These are phyloP conservation scores for Conus canariensis DNA, from an alignment of 2,888 invertebrate species.

Conservation along the genomic window DNA sequence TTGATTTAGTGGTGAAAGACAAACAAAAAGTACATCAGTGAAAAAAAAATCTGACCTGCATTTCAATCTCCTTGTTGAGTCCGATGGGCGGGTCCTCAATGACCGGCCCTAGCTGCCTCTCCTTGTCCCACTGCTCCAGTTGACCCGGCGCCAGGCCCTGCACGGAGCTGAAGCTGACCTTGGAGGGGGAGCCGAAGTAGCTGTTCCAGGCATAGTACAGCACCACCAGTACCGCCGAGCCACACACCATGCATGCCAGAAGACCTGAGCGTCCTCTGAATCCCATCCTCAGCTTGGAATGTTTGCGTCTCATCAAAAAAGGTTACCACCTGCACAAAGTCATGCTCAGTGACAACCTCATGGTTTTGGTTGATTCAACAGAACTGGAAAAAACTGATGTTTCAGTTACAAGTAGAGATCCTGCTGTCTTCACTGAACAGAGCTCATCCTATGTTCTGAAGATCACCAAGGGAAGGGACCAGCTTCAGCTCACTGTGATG, in stretches of 20 bases:
- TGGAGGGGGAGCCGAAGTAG: not conserved
- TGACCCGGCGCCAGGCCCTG: not conserved
- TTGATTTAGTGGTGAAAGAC: too few species aligned
- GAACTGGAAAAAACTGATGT: too few species aligned
- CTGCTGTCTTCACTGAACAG: too few species aligned
- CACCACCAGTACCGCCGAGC: not conserved
- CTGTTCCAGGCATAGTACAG: slow-evolving; percentile 39
- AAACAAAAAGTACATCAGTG: too few species aligned
- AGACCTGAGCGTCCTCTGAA: slow-evolving; percentile 33
- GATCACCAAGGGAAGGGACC: not conserved
- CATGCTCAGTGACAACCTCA: not conserved
- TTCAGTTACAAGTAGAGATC: too few species aligned
- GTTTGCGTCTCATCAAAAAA: slow-evolving; percentile 32
- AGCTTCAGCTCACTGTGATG: too few species aligned
- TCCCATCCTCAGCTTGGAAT: slow-evolving; percentile 30
- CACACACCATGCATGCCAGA: not conserved
- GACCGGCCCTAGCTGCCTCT: not conserved
- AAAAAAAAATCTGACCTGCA: not conserved
- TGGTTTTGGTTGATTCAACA: not conserved
- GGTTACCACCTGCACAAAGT: slow-evolving; percentile 18
- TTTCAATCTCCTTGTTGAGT: slow-evolving; percentile 29
- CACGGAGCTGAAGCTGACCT: slow-evolving; percentile 13
- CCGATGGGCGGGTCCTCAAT: slow-evolving; percentile 23
- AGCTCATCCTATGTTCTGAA: not conserved
- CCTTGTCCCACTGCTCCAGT: slow-evolving; percentile 14